These are phyloP conservation scores for Xiphophorus hellerii DNA, from an alignment of 2,113 vertebrate species.

Conservation along the genomic window DNA sequence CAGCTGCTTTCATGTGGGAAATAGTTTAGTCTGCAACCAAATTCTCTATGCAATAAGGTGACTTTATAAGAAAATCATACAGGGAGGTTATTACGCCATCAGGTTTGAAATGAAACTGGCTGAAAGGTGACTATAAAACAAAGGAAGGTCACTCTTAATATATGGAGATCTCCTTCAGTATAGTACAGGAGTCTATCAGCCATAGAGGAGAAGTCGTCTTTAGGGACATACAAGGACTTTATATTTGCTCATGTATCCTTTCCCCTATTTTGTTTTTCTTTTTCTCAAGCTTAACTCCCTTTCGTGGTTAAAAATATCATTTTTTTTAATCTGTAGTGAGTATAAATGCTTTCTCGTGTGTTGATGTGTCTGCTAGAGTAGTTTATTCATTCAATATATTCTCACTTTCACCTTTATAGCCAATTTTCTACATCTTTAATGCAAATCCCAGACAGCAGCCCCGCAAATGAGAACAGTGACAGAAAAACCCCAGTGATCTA, in stretches of 20 bases:
- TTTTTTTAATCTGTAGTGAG: no score
- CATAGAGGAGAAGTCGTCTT: neutral
- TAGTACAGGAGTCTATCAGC: slow-evolving; percentile 47
- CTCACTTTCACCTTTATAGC: slow-evolving; percentile 46
- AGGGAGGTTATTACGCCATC: slow-evolving; percentile 65
- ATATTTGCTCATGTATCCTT: slow-evolving; percentile 38
- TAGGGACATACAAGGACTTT: slow-evolving; percentile 38
- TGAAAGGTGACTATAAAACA: slow-evolving; percentile 60
- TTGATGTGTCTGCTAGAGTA: neutral
- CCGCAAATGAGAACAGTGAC: slow-evolving; percentile 37
- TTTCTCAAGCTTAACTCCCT: slow-evolving; percentile 20
- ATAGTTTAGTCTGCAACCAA: slow-evolving; percentile 45
- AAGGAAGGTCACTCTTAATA: slow-evolving; percentile 68
- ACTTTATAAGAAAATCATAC: slow-evolving; percentile 62
- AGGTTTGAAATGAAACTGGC: slow-evolving; percentile 64
- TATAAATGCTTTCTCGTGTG: neutral
- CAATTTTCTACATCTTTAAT: slow-evolving; percentile 33
- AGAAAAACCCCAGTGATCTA: slow-evolving; percentile 61
- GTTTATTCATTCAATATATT: slow-evolving; percentile 19
- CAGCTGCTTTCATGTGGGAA: slow-evolving; percentile 50
- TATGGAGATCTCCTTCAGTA: slow-evolving; percentile 54
- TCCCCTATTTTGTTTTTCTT: slow-evolving; percentile 7
- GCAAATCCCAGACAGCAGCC: neutral
- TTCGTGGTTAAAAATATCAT: slow-evolving; percentile 21
- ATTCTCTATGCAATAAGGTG: slow-evolving; percentile 57